These are phyloP conservation scores for Phalacrocorax carbo DNA, from an alignment of 2,113 vertebrate species.

Conservation along the genomic window DNA sequence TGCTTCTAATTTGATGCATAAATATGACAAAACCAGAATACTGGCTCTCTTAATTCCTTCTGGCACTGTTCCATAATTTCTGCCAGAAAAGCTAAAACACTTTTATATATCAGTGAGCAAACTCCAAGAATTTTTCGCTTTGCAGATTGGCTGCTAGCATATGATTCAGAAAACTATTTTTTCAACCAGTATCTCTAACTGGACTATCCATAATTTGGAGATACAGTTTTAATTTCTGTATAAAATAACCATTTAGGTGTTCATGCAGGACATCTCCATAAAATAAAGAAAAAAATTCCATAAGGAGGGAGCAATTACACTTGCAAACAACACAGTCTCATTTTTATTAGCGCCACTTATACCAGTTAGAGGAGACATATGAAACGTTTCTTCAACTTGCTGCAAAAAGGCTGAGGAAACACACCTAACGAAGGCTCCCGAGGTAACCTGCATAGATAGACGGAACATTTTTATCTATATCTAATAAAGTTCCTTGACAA, in stretches of 20 bases:
- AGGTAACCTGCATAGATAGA: not conserved
- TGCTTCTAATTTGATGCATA: not conserved
- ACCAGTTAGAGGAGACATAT: not conserved
- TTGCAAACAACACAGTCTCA: not conserved
- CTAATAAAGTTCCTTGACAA: not conserved
- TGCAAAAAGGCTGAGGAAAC: not conserved
- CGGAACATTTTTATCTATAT: not conserved
- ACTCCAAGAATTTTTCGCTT: slow-evolving; percentile 40
- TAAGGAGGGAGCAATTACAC: not conserved
- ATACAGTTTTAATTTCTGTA: not conserved
- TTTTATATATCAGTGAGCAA: not conserved
- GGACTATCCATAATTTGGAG: not conserved
- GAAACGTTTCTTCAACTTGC: not conserved
- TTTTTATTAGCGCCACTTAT: not conserved
- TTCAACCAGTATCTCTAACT: not conserved
- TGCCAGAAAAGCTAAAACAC: slow-evolving; percentile 20
- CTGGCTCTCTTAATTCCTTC: not conserved
- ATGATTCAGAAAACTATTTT: slow-evolving; percentile 46
- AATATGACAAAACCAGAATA: not conserved
- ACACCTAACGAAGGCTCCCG: not conserved
- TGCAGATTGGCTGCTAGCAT: not conserved
- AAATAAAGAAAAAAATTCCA: not conserved
- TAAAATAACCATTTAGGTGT: not conserved
- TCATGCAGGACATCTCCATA: not conserved
- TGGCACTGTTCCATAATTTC: not conserved